These are phyloP conservation scores for Atta texana DNA, from an alignment of 1,140 invertebrate genomes.

Conservation along the genomic window DNA sequence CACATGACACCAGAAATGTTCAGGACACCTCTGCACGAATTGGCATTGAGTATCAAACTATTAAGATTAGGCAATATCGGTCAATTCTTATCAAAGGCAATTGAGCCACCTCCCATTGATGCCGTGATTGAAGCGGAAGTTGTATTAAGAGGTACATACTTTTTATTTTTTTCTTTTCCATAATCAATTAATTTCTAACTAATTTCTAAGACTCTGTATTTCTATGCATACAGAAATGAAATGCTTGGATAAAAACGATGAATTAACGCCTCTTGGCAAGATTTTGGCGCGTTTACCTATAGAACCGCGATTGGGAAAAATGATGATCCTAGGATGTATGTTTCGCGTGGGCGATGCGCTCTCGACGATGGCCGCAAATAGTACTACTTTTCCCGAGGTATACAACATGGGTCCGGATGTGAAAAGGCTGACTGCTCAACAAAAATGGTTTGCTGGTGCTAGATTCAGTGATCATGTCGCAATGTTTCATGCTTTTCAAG, in stretches of 20 bases:
- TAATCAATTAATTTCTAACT: neutral
- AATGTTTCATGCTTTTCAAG: conserved; percentile 96
- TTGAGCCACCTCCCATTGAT: conserved; percentile 97
- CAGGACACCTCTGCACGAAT: conserved; percentile 96
- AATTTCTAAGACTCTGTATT: conserved; percentile 3
- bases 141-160: conserved; percentile 85
- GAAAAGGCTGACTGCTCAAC: conserved; percentile 90
- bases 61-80: conserved; percentile 95
- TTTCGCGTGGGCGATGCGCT: conserved; percentile 95
- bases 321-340: conserved; percentile 96
- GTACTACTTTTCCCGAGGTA: conserved; percentile 96
- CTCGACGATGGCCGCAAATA: conserved; percentile 97
- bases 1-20: conserved; percentile 98
- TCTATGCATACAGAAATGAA: conserved; percentile 90
- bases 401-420: conserved; percentile 90
- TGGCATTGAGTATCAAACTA: conserved; percentile 94
- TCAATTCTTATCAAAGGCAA: conserved; percentile 97
- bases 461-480: conserved; percentile 98
- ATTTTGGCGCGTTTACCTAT: conserved; percentile 97
- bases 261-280: conserved; percentile 95
- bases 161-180: neutral
- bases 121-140: conserved; percentile 97
- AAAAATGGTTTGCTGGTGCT: conserved; percentile 93
- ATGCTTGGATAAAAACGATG: conserved; percentile 94
- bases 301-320: conserved; percentile 97